phyloP scores from a whole-genome alignment of 2,797 vertebrate species.

The Zonotrichia albicollis region DNA sequence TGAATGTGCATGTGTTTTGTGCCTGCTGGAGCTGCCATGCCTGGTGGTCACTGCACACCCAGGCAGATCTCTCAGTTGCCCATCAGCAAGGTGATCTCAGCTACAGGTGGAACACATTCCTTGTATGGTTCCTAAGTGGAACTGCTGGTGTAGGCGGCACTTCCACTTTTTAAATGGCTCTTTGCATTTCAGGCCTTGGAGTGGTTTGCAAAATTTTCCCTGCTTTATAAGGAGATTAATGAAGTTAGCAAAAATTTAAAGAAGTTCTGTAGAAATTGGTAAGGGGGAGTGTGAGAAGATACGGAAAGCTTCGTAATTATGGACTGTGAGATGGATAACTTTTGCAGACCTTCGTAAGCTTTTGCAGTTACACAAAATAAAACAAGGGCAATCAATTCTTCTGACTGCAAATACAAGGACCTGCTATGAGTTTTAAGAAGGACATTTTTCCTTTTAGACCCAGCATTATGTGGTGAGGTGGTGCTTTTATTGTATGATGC shows the following conservation, averaged over 20 bases:
- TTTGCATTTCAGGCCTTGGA: not conserved
- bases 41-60: not conserved
- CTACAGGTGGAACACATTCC: not conserved
- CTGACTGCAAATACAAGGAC: not conserved
- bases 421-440: not conserved
- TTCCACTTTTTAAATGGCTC: not conserved
- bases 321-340: not conserved
- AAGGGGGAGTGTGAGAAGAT: not conserved
- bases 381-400: not conserved
- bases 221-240: not conserved
- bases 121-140: not conserved
- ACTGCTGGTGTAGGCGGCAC: too few relatives aligned
- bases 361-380: not conserved
- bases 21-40: not conserved
- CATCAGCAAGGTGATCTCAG: not conserved
- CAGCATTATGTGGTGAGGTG: not conserved
- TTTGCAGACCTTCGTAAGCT: not conserved
- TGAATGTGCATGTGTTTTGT: not conserved
- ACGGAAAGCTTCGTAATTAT: not conserved
- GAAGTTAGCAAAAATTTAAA: not conserved
- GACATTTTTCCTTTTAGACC: not conserved
- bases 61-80: not conserved
- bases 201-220: not conserved
- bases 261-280: not conserved
- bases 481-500: not conserved